Evolutionary conservation across 2,113 vertebrate species (phyloP), one percentile per base, ranked within the genome.

Genomic region (Lates calcarifer): DNA sequence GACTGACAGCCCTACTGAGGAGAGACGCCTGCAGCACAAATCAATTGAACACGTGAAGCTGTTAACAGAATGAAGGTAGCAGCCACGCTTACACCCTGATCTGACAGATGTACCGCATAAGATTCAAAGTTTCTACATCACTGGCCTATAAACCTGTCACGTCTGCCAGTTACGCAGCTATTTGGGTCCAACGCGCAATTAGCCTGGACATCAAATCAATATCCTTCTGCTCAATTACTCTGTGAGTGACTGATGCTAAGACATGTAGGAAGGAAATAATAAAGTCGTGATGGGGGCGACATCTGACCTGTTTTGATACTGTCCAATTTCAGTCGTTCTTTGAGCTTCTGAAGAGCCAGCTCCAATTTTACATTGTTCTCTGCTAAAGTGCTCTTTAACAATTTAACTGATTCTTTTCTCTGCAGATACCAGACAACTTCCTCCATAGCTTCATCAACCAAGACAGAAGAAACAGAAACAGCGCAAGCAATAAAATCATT

Each of bases 161-260:
- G 26, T 64, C 3, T 6, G 56, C 47, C 73, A 33, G 63, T 85
- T 58, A 75, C 49, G 49, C 65, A 62, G 60, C 63, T 33, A 56
- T 74, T 78, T 72, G 74, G 66, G 72, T 67, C 29, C 69, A 10
- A 43, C 66, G 56, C 86, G 74, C 61, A 81, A 85, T 88, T 85
- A 90, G 45, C 53, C 49, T n/a, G 41, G 74, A 81, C 80, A 85
- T 83, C 81, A 67, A 82, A 87, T 91, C 86, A 85, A 90, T 90
- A 79, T 18, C 43, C 45, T 31, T 74, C 66, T 64, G 72, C 79
- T 85, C 87, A 81, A 74, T 89, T 88, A 81, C 58, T 29, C 85
- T 0, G 0, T 31, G 43, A 74, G 31, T 45, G 73, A 87, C 68
- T 53, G 77, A 87, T 74, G 71, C 51, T 49, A 49, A 67, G 47